phyloP scores from a whole-genome alignment of 2,888 invertebrate species.

The Rotaria macrura region DNA sequence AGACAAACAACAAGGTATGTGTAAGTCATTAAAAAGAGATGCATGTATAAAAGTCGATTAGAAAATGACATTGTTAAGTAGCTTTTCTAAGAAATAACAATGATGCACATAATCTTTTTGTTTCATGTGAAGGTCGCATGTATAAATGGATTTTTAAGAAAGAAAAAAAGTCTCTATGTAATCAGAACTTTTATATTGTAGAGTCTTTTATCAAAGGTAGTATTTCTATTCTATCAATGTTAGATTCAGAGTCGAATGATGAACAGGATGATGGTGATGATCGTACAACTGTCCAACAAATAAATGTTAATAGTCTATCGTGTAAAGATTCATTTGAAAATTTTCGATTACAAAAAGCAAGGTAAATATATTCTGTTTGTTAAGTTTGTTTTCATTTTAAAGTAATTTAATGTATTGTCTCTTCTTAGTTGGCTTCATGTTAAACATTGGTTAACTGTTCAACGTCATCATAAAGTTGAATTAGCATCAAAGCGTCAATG shows the following conservation, averaged over 20 bases:
- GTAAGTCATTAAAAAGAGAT: not conserved
- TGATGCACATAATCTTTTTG: not conserved
- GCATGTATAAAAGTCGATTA: too few relatives aligned
- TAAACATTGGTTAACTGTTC: constrained; percentile 84
- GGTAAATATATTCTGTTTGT: constrained; percentile 2
- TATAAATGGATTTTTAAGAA: not conserved
- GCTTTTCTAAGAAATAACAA: not conserved
- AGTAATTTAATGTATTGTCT: constrained; percentile 36
- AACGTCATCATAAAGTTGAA: constrained; percentile 91
- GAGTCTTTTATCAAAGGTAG: not conserved
- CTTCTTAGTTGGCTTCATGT: constrained; percentile 76
- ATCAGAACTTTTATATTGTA: too few relatives aligned
- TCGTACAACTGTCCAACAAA: not conserved
- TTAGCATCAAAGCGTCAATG: constrained; percentile 86
- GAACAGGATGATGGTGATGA: not conserved
- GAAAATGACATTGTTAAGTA: not conserved
- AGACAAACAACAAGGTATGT: not conserved
- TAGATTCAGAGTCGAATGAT: not conserved
- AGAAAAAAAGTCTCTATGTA: too few relatives aligned
- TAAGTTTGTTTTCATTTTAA: constrained; percentile 33
- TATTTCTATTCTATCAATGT: not conserved
- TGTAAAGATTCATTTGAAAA: not conserved
- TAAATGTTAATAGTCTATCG: constrained; percentile 9
- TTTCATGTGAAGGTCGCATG: not conserved
- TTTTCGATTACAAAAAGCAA: constrained; percentile 23